Evolutionary conservation across 1,140 invertebrate species (phyloP), one percentile per base, ranked within the genome.

Genomic region (Pemphigus obesinymphae): DNA sequence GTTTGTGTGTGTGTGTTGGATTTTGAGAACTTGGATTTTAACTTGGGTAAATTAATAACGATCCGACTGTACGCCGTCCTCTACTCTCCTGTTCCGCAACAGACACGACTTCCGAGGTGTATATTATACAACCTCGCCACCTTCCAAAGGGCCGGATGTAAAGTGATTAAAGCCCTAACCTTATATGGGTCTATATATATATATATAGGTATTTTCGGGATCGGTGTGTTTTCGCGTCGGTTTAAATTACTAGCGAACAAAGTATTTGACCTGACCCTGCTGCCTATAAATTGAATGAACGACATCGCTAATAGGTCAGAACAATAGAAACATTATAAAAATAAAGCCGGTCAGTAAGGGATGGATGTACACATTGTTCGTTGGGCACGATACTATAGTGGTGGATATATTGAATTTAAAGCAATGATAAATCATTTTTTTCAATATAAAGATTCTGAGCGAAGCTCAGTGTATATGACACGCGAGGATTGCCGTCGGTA

Each of bases 21-120:
- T n/a, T n/a, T n/a, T n/a, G 34, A 26, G 50, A 75, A 55, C 29
- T 55, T 29, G 29, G 53, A 78, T 78, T 58, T 78, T 78, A 78
- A 29, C 37, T 75, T 31, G 75, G 75, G 20, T 78, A 40, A 78
- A 78, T 78, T 78, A 78, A 78, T 78, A 78, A 78, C 75, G n/a
- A n/a, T 58, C 34, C 15, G 75, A 58, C 75, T 55, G n/a, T n/a
- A 26, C 34, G 34, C 23, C 53, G 58, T 40, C 75, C 50, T 29
- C 34, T 58, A 29, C 34, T 37, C 34, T n/a, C 43, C 48, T 31
- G n/a, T n/a, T 23, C 10, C 11, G n/a, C n/a, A n/a, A n/a, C n/a
- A 53, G 15, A 53, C 45, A 53, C 29, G 45, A 75, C 29, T 78
- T 58, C 34, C 31, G 53, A 23, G 50, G 75, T 70, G 66, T 43